Evolutionary conservation across 2,113 vertebrate species (phyloP).

Genomic region (Gasterosteus nipponicus): DNA sequence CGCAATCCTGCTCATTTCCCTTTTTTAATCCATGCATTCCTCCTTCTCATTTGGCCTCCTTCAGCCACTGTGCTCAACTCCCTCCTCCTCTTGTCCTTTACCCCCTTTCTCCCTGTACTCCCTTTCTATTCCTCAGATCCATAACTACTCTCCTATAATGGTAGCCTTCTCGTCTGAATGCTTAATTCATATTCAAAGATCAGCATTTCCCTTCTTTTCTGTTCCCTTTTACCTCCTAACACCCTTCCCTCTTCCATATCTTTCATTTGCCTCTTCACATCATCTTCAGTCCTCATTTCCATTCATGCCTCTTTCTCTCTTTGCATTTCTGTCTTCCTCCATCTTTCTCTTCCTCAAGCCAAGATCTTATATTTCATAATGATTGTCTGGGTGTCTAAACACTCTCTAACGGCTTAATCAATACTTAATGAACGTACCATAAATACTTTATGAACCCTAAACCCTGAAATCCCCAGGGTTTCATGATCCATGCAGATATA

Average conservation of each 20-base stretch:
- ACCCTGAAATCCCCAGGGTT: conserved; percentile 68
- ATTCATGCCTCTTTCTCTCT: conserved; percentile 27
- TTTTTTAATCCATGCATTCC: conserved; percentile 55
- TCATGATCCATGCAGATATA: conserved; percentile 72
- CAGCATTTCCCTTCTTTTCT: conserved; percentile 15
- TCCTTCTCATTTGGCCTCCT: conserved; percentile 38
- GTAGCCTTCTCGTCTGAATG: conserved; percentile 63
- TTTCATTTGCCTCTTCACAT: conserved; percentile 15
- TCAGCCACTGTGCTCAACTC: conserved; percentile 25
- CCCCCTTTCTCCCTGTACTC: conserved; percentile 26
- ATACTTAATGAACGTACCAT: conserved; percentile 78
- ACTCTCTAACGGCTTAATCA: conserved; percentile 72
- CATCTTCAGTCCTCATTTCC: conserved; percentile 23
- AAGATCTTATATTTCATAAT: conserved; percentile 65
- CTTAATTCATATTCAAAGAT: conserved; percentile 74
- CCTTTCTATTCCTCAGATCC: conserved; percentile 56
- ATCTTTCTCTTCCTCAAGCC: conserved; percentile 47
- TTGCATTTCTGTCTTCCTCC: conserved; percentile 34
- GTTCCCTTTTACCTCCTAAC: not conserved
- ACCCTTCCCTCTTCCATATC: conserved; percentile 1
- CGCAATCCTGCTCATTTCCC: conserved; percentile 58
- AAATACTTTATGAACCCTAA: conserved; percentile 77
- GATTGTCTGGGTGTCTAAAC: conserved; percentile 73
- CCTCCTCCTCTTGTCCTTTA: conserved; percentile 31
- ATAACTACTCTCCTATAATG: conserved; percentile 69